Evolutionary conservation across 2,113 vertebrate genomes (phyloP), one percentile per base, ranked within the genome.

Genomic region (Triplophysa siluroides): DNA sequence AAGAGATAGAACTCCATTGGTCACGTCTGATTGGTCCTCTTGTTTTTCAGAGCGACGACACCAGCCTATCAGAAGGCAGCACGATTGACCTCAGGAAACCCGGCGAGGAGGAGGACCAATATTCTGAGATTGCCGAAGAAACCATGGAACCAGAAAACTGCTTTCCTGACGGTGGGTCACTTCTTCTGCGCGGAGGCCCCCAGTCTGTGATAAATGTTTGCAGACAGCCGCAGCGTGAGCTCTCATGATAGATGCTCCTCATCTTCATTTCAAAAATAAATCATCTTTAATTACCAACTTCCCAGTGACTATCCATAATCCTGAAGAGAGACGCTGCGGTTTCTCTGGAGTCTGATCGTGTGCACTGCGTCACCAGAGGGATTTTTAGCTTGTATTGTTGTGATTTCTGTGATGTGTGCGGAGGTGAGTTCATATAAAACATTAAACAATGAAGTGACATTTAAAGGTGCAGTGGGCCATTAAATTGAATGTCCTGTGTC

Each of bases 31-130:
- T 75, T 87, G 79, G 64, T 80, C 70, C 23, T 76, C 76, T 78
- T 56, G 41, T 79, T 12, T 58, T 84, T 79, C 93, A 93, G 86
- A 94, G 93, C 23, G 97, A 98, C 23, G 93, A 94, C 0, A 79
- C 88, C 92, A 99, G 96, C 84, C 92, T 94, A 82, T 99, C 98
- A 0, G 97, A 99, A 89, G 97, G 96, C 79, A 99, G 97, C 90
- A 99, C 98, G 0, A 95, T 98, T 79, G 98, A 99, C 90, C 90
- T 99, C 87, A 94, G 95, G 88, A 98, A 97, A 80, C 93, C 96
- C 0, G 93, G 95, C 0, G 98, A 99, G 66, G 95, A 97, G 67
- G 92, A 98, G 86, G 96, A 98, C 47, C 94, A 97, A 88, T 93
- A 92, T 84, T 95, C 95, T 0, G 97, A 97, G 87, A 93, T 93